A percentile compares a stretch with the other conserved stretches of the same genome.
Conservation (phyloP, 2,888 invertebrate genomes). For the Cepaea hortensis region DNA sequence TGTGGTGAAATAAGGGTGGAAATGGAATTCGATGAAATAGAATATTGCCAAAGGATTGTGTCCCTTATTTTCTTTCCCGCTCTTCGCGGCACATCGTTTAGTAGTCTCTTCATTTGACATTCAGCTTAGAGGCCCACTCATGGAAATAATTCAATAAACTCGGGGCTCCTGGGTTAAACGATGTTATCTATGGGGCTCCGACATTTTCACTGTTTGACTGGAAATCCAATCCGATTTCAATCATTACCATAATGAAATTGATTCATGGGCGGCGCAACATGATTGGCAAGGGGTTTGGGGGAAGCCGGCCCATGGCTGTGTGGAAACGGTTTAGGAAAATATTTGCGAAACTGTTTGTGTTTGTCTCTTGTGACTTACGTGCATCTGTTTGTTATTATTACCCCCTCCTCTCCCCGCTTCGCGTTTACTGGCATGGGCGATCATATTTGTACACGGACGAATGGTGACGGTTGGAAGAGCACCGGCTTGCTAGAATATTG, state of each 20-base stretch:
- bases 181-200: conserved; percentile 33
- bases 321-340: too few species aligned
- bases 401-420: too few species aligned
- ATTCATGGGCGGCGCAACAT: conserved; percentile 34
- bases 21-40: conserved; percentile 35
- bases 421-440: too few species aligned
- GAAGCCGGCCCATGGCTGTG: too few species aligned
- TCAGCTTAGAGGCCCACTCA: conserved; percentile 43
- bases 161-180: conserved; percentile 32
- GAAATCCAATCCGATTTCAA: conserved; percentile 42
- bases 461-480: too few species aligned
- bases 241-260: conserved; percentile 47
- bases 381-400: too few species aligned
- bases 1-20: conserved; percentile 32
- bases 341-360: too few species aligned
- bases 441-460: too few species aligned
- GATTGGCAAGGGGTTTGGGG: conserved; percentile 24
- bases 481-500: too few species aligned
- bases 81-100: conserved; percentile 13
- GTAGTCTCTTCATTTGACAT: conserved; percentile 30
- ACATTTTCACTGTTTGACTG: conserved; percentile 42
- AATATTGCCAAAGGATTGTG: conserved; percentile 21
- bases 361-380: too few species aligned
- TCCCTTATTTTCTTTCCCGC: neutral
- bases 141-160: conserved; percentile 46